Percentiles rank a stretch among this genome's conserved stretches.
phyloP scores from a whole-genome alignment of 2,797 vertebrate genomes.

The Clarias platycephalus region DNA sequence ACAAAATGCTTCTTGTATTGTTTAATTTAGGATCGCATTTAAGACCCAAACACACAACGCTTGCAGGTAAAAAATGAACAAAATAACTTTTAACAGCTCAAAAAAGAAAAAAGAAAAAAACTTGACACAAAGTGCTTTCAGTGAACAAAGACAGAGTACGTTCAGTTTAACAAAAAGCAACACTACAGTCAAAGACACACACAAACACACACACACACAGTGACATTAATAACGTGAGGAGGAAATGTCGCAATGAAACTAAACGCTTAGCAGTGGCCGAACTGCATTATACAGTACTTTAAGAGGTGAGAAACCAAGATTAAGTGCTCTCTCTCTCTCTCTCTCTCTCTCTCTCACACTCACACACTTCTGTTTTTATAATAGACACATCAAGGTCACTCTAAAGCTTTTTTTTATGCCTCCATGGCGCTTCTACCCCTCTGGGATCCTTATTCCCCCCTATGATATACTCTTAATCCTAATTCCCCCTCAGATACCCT shows the following conservation, averaged over 20 bases:
- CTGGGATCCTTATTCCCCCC: not conserved
- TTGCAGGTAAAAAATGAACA: not conserved
- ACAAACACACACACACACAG: constrained; percentile 24
- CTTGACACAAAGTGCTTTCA: constrained; percentile 19
- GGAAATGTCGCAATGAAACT: not conserved
- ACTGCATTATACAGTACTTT: not conserved
- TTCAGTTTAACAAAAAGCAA: not conserved
- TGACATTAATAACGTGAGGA: not conserved
- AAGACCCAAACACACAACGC: not conserved
- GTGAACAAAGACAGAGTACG: not conserved
- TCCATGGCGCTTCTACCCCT: not conserved
- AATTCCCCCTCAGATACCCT: not conserved
- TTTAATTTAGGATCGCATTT: not conserved
- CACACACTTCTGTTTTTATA: not conserved
- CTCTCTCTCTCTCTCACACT: not conserved
- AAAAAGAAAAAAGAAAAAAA: not conserved
- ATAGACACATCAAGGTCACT: not conserved
- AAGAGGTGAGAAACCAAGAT: not conserved
- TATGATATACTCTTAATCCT: not conserved
- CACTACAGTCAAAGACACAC: not conserved
- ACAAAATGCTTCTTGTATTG: not conserved
- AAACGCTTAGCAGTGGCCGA: not conserved
- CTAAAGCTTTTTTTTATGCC: not conserved
- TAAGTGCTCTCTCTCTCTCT: not conserved
- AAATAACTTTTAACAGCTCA: not conserved